Conservation (phyloP, 2,797 vertebrate species). For the Enteromius fasciolatus region DNA sequence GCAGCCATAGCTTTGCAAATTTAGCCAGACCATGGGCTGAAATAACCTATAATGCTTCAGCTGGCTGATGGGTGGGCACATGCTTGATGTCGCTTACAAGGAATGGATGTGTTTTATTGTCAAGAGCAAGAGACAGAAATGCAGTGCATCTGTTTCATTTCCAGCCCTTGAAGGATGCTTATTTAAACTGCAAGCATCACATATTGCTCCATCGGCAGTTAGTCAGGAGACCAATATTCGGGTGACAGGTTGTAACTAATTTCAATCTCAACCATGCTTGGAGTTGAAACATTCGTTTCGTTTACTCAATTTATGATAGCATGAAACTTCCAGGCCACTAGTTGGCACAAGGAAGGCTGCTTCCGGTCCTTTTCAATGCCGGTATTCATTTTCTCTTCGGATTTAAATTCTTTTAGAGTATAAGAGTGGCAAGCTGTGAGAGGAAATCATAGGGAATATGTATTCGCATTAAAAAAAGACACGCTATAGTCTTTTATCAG, state of each 20-base stretch:
- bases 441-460: neutral
- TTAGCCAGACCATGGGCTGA: slow-evolving; percentile 40
- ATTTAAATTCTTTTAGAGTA: neutral
- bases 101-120: slow-evolving; percentile 54
- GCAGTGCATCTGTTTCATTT: slow-evolving; percentile 35
- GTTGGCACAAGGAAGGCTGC: neutral
- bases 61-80: slow-evolving; percentile 29
- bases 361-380: neutral
- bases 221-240: slow-evolving; percentile 41
- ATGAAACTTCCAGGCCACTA: slow-evolving; percentile 37
- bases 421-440: neutral
- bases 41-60: slow-evolving; percentile 46
- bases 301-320: slow-evolving; percentile 45
- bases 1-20: slow-evolving; percentile 50
- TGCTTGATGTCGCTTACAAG: slow-evolving; percentile 44
- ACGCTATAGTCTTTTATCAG: neutral
- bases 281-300: slow-evolving; percentile 41
- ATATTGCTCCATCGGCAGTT: slow-evolving; percentile 45
- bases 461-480: neutral
- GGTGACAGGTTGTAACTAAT: slow-evolving; percentile 47
- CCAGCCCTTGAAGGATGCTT: slow-evolving; percentile 49
- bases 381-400: neutral
- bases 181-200: slow-evolving; percentile 45
- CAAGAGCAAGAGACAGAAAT: slow-evolving; percentile 37
- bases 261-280: slow-evolving; percentile 43